A percentile compares a stretch with the other conserved stretches of the same genome.
Evolutionary conservation across 23 tunicate species (phyloP).

Genomic region (Trididemnum miniatum): DNA sequence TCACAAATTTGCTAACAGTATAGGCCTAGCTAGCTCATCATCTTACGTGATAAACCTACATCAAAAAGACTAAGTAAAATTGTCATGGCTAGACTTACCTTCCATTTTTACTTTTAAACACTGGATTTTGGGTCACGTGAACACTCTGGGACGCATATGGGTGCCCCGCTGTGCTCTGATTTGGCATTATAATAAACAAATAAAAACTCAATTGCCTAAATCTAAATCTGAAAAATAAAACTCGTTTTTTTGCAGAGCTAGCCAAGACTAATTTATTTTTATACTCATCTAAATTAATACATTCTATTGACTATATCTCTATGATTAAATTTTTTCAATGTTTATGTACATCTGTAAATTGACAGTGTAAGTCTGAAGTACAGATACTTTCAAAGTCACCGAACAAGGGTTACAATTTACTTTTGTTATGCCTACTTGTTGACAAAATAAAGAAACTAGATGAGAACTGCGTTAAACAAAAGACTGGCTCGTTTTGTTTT

Average conservation of each 20-base stretch:
- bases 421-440: background rate
- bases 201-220: too few relatives aligned
- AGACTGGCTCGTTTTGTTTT: background rate
- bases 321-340: too few relatives aligned
- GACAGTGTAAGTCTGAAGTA: background rate
- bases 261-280: too few relatives aligned
- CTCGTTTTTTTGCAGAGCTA: too few relatives aligned
- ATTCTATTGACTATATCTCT: too few relatives aligned
- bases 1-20: too few relatives aligned
- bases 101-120: conserved; percentile 71
- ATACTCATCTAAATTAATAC: too few relatives aligned
- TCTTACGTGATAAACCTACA: too few relatives aligned
- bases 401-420: background rate
- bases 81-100: conserved; percentile 35
- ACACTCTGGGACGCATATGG: conserved; percentile 85
- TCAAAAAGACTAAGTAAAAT: too few relatives aligned
- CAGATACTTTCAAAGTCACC: conserved; percentile 3
- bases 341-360: conserved; percentile 8
- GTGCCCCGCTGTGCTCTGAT: conserved; percentile 71
- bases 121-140: conserved; percentile 78
- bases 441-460: conserved; percentile 16
- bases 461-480: background rate
- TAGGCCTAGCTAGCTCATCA: too few relatives aligned
- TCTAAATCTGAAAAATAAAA: too few relatives aligned
- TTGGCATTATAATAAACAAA: conserved; percentile 57